Evolutionary conservation across 2,113 vertebrate genomes (phyloP), one percentile per base, ranked within the genome.

Genomic region (Origma solitaria): DNA sequence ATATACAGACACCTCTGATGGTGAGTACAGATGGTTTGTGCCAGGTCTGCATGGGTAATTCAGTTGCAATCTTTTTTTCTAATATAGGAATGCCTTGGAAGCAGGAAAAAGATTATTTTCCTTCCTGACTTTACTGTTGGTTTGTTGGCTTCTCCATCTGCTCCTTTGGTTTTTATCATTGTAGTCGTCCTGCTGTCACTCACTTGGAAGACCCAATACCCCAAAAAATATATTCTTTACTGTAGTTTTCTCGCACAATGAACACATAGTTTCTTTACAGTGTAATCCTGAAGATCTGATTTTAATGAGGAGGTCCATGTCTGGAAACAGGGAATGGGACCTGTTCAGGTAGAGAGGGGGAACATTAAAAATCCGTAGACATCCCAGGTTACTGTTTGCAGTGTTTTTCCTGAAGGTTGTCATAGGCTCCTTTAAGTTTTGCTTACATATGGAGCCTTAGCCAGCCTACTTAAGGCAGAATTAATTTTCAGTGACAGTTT

Each of bases 401-500:
- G 19, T 40, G 44, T 14, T 93, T 88, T 66, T 50, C 23, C 60
- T 80, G 44, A 21, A 79, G 65, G n/a, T 68, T 94, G 84, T 70
- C 51, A 9, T 42, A 37, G 54, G 30, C 65, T 89, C 4, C 47
- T 84, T 87, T 68, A 84, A 71, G 51, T 75, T 82, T 72, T 87
- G 37, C 78, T 91, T 94, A 76, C 81, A 82, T 81, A 64, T 95
- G 61, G 69, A 91, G 30, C 15, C 57, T 72, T 79, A 78, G 40
- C 69, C 77, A 84, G 51, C 49, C 81, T 95, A 51, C 82, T 93
- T 92, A 89, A 88, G 71, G 69, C 53, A 79, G 65, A 94, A 76
- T 82, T 96, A 84, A 87, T 95, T 95, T 87, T 85, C 78, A 79
- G n/a, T 95, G 92, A 76, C 84, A 71, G 61, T 66, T 89, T 4